Evolutionary conservation across 2,888 invertebrate species (phyloP).

Genomic region (Leptopilina syphax): DNA sequence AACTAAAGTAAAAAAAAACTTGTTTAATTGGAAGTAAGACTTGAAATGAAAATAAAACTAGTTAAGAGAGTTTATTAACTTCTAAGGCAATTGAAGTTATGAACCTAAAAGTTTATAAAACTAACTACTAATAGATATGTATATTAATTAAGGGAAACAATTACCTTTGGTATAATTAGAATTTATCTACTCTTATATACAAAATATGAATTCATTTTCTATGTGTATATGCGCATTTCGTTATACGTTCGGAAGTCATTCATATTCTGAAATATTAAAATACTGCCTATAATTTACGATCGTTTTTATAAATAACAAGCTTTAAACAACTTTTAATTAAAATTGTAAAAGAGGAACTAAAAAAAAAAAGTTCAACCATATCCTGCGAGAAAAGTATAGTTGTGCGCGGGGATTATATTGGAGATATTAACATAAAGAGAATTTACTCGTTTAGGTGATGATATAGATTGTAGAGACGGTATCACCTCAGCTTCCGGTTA

Average conservation of each 20-base stretch:
- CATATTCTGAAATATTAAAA: constrained; percentile 13
- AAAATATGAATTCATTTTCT: background rate
- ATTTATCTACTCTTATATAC: background rate
- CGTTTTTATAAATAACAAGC: constrained; percentile 20
- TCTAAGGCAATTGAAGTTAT: no score
- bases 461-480: constrained; percentile 21
- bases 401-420: background rate
- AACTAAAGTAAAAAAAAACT: no score
- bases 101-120: no score
- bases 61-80: no score
- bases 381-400: constrained; percentile 6
- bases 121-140: background rate
- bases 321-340: constrained; percentile 34
- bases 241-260: background rate
- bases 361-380: background rate
- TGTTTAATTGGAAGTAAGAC: no score
- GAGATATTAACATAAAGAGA: constrained; percentile 11
- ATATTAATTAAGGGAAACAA: background rate
- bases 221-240: background rate
- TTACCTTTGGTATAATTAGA: background rate
- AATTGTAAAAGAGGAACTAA: background rate
- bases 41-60: no score
- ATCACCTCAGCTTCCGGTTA: constrained; percentile 37
- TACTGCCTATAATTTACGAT: constrained; percentile 18
- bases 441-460: constrained; percentile 26